Evolutionary conservation across 2,113 vertebrate species (phyloP).

Genomic region (Pagrus major): DNA sequence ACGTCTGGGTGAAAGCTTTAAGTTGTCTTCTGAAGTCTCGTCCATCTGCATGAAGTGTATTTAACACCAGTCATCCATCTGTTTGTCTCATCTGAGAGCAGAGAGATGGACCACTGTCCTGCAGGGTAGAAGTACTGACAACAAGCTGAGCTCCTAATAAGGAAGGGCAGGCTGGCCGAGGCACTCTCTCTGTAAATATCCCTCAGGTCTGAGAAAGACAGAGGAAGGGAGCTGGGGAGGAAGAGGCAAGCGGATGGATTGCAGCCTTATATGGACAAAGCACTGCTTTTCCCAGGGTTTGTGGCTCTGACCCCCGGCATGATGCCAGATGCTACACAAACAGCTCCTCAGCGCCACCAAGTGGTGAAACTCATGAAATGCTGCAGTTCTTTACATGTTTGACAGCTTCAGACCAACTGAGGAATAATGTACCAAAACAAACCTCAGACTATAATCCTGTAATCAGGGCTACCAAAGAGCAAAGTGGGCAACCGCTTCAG

Average conservation of each 20-base stretch:
- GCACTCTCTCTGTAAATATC: conserved; percentile 86
- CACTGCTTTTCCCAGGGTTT: conserved; percentile 87
- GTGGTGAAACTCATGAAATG: conserved; percentile 42
- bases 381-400: neutral
- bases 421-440: neutral
- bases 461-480: neutral
- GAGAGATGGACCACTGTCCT: conserved; percentile 79
- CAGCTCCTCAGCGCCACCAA: conserved; percentile 75
- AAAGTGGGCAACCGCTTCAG: too few species aligned
- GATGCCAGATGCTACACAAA: conserved; percentile 67
- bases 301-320: conserved; percentile 78
- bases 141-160: conserved; percentile 86
- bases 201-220: conserved; percentile 83
- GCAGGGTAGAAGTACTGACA: conserved; percentile 77
- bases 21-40: conserved; percentile 21
- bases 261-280: conserved; percentile 88
- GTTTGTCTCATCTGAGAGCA: conserved; percentile 77
- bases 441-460: too few species aligned
- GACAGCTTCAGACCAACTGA: too few species aligned
- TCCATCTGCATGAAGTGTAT: conserved; percentile 28
- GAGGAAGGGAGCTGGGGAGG: conserved; percentile 80
- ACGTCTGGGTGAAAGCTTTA: conserved; percentile 34
- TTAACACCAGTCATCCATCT: conserved; percentile 69
- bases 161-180: conserved; percentile 79
- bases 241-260: conserved; percentile 87